These are phyloP conservation scores for Hypolimnas misippus DNA, from an alignment of 2,888 invertebrate genomes.

Conservation along the genomic window DNA sequence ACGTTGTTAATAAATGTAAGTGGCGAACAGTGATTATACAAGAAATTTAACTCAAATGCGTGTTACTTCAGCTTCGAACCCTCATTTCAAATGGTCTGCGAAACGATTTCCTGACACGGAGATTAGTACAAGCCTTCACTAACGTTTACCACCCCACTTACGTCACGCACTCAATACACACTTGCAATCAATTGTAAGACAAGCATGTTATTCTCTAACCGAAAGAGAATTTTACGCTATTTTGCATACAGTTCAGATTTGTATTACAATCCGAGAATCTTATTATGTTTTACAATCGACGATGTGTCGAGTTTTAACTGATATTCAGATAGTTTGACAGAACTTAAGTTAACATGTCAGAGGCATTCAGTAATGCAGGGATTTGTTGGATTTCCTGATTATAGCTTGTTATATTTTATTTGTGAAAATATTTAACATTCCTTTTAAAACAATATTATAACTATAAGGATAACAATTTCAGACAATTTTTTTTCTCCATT, in stretches of 20 bases:
- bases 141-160: slow-evolving; percentile 80
- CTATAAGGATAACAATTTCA: too few relatives aligned
- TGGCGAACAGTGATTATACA: slow-evolving; percentile 73
- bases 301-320: slow-evolving; percentile 53
- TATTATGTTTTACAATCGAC: slow-evolving; percentile 15
- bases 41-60: slow-evolving; percentile 77
- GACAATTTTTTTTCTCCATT: too few relatives aligned
- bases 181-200: slow-evolving; percentile 60
- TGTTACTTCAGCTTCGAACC: slow-evolving; percentile 73
- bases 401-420: slow-evolving; percentile 33
- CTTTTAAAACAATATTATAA: background rate
- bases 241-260: slow-evolving; percentile 59
- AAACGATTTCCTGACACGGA: slow-evolving; percentile 84
- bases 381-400: slow-evolving; percentile 70
- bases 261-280: slow-evolving; percentile 33
- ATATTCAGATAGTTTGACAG: slow-evolving; percentile 78
- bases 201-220: slow-evolving; percentile 54
- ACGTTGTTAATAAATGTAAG: slow-evolving; percentile 61
- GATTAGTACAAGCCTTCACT: slow-evolving; percentile 84
- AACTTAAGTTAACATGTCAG: slow-evolving; percentile 83
- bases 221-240: slow-evolving; percentile 37
- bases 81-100: slow-evolving; percentile 82
- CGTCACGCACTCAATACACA: slow-evolving; percentile 78
- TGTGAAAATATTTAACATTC: background rate
- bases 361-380: slow-evolving; percentile 63